Evolutionary conservation across 2,113 vertebrate species (phyloP), one percentile per base, ranked within the genome.

Genomic region (Calyptommatus sinebrachiatus): DNA sequence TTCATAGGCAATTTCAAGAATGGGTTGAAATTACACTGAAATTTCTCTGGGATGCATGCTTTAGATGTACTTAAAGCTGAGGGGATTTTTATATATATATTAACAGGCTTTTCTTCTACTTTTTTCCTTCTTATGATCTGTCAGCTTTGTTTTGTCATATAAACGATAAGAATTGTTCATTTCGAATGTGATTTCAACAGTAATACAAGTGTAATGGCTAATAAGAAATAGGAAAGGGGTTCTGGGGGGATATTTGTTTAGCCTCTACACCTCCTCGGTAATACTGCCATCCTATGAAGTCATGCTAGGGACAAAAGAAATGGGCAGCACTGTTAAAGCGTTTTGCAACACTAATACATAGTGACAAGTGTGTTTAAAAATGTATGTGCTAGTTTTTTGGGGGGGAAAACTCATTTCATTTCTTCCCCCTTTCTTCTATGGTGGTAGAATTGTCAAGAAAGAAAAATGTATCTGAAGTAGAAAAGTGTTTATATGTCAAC

Each of bases 341-440:
- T 85, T 89, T 85, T 63, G 81, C 26, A 12, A 60, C 69, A 31
- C 76, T 91, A 90, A 91, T 78, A 21, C 67, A 29, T 24, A 68
- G 84, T 76, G 89, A 90, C 88, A 90, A 84, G 46, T 74, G 48
- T 83, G 73, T 89, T 91, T 86, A 92, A 94, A 93, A 90, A 94
- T 89, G 80, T 45, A 91, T 92, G 87, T 84, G 82, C 16, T 14
- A 1, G 0, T 86, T 86, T 84, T 41, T 41, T 41, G 35, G 35
- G 35, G n/a, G 80, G 78, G 82, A 78, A 73, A 86, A 68, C 79
- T 82, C 74, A 72, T 83, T 86, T 91, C 86, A 81, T 65, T 81
- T 50, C 79, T 90, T 90, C 14, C 53, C 53, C 53, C 53, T 18
- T 57, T 82, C 86, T 88, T 92, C 83, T 83, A 87, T 79, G 57